Conservation (phyloP, 1,140 invertebrate genomes). For the Augochlora pura region DNA sequence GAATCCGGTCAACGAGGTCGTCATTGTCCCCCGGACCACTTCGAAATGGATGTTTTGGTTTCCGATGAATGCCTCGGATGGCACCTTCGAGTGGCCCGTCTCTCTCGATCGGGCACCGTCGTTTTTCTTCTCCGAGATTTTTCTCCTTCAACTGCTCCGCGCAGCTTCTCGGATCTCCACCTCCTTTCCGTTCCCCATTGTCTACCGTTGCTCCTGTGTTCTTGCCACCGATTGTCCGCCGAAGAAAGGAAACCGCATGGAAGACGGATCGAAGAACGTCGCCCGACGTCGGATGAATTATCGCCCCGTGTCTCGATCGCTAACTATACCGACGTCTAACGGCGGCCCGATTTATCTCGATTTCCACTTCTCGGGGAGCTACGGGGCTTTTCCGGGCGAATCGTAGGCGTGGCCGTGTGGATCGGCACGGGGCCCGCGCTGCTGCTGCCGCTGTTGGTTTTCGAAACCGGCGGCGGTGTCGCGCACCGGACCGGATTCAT, state of each 20-base stretch:
- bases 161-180: conserved; percentile 33
- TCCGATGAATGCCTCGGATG: conserved; percentile 60
- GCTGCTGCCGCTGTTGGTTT: not conserved
- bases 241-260: not conserved
- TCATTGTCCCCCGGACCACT: conserved; percentile 50
- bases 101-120: conserved; percentile 22
- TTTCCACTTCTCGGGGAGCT: conserved; percentile 8
- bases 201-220: conserved; percentile 29
- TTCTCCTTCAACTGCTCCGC: no score
- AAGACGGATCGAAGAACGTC: conserved; percentile 50
- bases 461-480: not conserved
- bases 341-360: conserved; percentile 51
- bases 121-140: conserved; percentile 23
- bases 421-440: no score
- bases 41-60: conserved; percentile 66
- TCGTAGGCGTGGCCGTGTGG: conserved; percentile 8
- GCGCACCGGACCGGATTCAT: not conserved
- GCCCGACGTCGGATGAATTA: conserved; percentile 58
- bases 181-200: conserved; percentile 11
- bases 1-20: conserved; percentile 50
- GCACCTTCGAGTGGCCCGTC: conserved; percentile 51
- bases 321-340: not conserved
- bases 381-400: not conserved
- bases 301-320: conserved; percentile 6
- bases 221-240: conserved; percentile 1